phyloP scores from a whole-genome alignment of 1,140 invertebrate genomes.

The Dendroctonus valens region DNA sequence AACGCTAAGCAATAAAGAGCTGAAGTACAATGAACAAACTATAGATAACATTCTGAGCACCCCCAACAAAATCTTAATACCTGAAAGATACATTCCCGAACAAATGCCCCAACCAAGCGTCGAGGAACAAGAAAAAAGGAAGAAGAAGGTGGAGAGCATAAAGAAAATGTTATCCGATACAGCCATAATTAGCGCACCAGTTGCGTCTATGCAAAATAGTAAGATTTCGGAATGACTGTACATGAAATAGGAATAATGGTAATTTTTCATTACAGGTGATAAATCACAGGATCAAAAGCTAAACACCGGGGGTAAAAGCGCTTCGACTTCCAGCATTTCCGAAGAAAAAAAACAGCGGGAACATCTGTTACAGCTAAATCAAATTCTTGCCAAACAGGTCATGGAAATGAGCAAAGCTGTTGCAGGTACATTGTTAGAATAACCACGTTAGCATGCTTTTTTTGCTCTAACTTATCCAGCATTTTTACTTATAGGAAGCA shows the following conservation, averaged over 20 bases:
- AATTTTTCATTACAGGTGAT: slow-evolving; percentile 31
- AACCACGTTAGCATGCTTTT: background rate
- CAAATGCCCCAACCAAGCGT: slow-evolving; percentile 76
- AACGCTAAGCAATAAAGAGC: slow-evolving; percentile 63
- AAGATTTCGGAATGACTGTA: slow-evolving; percentile 1
- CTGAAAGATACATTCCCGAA: slow-evolving; percentile 88
- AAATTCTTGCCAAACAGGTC: slow-evolving; percentile 89
- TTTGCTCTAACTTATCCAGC: slow-evolving; percentile 23
- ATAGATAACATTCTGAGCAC: slow-evolving; percentile 82
- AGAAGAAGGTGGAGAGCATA: slow-evolving; percentile 86
- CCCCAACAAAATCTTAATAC: slow-evolving; percentile 87
- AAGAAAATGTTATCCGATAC: slow-evolving; percentile 84
- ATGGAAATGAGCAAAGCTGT: slow-evolving; percentile 92
- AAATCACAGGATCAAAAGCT: slow-evolving; percentile 36
- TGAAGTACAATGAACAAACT: slow-evolving; percentile 71
- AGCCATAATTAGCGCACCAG: slow-evolving; percentile 51
- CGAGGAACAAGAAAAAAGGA: slow-evolving; percentile 76
- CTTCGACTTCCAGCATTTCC: slow-evolving; percentile 44
- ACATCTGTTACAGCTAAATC: slow-evolving; percentile 83
- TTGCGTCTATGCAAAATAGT: slow-evolving; percentile 48
- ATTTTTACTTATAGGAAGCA: slow-evolving; percentile 31
- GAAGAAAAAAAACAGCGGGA: slow-evolving; percentile 85
- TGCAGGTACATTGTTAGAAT: slow-evolving; percentile 64
- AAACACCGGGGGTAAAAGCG: slow-evolving; percentile 39
- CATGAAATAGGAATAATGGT: slow-evolving; percentile 1